Percentiles rank a stretch among this genome's conserved stretches.
phyloP scores from a whole-genome alignment of 2,888 invertebrate species.

The Ecdyonurus torrentis region DNA sequence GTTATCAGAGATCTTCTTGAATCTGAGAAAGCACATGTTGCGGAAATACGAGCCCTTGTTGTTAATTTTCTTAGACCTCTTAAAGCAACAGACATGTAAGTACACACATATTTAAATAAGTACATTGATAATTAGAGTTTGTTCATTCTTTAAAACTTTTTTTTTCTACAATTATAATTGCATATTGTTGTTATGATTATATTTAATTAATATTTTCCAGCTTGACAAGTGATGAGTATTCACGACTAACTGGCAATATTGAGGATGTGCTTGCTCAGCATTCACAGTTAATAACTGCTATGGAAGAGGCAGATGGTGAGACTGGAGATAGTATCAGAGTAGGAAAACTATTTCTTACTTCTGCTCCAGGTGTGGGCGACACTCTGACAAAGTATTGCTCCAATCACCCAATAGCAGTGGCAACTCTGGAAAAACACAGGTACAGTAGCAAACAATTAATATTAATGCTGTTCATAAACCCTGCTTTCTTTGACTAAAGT shows the following conservation, averaged over 20 bases:
- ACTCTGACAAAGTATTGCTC: slow-evolving; percentile 81
- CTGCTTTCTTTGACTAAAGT: too few species aligned
- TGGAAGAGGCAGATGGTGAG: slow-evolving; percentile 34
- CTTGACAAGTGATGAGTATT: slow-evolving; percentile 68
- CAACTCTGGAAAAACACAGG: slow-evolving; percentile 85
- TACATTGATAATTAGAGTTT: slow-evolving; percentile 3
- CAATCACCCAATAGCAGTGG: slow-evolving; percentile 87
- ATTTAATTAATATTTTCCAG: slow-evolving; percentile 31
- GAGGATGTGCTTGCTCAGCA: slow-evolving; percentile 74
- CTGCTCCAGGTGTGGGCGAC: slow-evolving; percentile 63
- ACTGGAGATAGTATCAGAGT: slow-evolving; percentile 34
- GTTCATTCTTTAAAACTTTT: slow-evolving; percentile 4
- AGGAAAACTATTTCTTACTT: slow-evolving; percentile 78
- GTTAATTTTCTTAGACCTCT: slow-evolving; percentile 78
- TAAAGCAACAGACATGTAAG: slow-evolving; percentile 73
- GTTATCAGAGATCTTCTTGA: slow-evolving; percentile 82
- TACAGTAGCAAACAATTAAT: slow-evolving; percentile 37
- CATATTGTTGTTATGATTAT: not conserved
- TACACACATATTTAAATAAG: slow-evolving; percentile 15
- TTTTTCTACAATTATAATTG: slow-evolving; percentile 1
- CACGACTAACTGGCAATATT: slow-evolving; percentile 74
- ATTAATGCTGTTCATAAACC: too few species aligned
- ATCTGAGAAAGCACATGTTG: slow-evolving; percentile 80
- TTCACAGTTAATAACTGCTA: slow-evolving; percentile 54
- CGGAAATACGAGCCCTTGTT: slow-evolving; percentile 71